Evolutionary conservation across 2,113 vertebrate genomes (phyloP).

Genomic region (Istiophorus platypterus): DNA sequence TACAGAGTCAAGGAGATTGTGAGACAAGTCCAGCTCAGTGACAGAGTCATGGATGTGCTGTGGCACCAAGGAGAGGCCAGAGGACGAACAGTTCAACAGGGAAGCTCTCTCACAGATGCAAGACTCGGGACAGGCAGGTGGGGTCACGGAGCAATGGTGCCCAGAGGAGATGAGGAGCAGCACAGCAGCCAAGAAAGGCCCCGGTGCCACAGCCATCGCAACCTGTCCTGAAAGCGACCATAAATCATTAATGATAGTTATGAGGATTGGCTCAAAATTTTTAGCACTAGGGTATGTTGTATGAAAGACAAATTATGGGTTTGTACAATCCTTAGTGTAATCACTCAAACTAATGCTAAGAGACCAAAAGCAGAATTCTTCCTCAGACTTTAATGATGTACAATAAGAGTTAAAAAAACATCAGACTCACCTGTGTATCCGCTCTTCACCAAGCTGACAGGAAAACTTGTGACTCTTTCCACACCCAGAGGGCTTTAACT

Average conservation of each 20-base stretch:
- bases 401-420: background rate
- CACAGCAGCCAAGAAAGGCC: constrained; percentile 48
- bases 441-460: background rate
- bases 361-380: background rate
- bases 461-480: constrained; percentile 47
- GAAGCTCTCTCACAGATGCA: constrained; percentile 71
- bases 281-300: background rate
- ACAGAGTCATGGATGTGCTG: constrained; percentile 59
- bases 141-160: constrained; percentile 45
- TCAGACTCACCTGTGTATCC: constrained; percentile 60
- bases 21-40: constrained; percentile 79
- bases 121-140: constrained; percentile 65
- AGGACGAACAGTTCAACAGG: constrained; percentile 81
- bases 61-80: constrained; percentile 66
- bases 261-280: background rate
- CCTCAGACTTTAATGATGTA: background rate
- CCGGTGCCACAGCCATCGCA: constrained; percentile 68
- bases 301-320: background rate
- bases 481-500: background rate
- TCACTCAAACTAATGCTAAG: background rate
- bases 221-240: constrained; percentile 44
- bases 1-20: constrained; percentile 73
- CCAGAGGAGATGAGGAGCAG: constrained; percentile 65
- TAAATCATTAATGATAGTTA: background rate
- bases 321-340: background rate